Conservation (phyloP, 2,888 invertebrate genomes). For the Stramonita haemastoma region DNA sequence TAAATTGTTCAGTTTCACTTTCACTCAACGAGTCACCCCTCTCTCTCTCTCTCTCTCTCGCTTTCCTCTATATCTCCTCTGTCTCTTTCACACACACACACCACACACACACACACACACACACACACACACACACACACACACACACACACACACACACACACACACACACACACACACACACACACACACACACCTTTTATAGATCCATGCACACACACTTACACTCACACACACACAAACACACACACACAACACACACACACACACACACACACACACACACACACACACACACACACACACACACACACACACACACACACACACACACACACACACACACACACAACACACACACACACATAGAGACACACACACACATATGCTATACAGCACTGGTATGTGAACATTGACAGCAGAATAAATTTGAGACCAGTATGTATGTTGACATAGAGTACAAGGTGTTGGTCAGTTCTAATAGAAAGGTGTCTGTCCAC, state of each 20-base stretch:
- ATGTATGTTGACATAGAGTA: no score
- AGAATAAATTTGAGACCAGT: no score
- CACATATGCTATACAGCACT: background rate
- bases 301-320: background rate
- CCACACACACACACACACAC: background rate
- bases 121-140: no score
- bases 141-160: no score
- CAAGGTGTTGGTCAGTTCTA: no score
- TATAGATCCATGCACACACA: background rate
- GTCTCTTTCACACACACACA: background rate
- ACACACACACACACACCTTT: no score
- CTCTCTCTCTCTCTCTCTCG: background rate
- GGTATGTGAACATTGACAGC: no score
- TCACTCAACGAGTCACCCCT: no score
- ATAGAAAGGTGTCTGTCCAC: no score
- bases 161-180: no score
- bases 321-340: background rate
- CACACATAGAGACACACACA: background rate
- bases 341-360: background rate
- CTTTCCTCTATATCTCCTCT: background rate
- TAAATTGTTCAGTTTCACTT: no score
- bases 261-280: background rate
- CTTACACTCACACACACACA: background rate
- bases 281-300: background rate
- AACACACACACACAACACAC: background rate